A percentile compares a stretch with the other conserved stretches of the same genome.
phyloP scores from a whole-genome alignment of 2,113 vertebrate species.

The Phoxinus phoxinus region DNA sequence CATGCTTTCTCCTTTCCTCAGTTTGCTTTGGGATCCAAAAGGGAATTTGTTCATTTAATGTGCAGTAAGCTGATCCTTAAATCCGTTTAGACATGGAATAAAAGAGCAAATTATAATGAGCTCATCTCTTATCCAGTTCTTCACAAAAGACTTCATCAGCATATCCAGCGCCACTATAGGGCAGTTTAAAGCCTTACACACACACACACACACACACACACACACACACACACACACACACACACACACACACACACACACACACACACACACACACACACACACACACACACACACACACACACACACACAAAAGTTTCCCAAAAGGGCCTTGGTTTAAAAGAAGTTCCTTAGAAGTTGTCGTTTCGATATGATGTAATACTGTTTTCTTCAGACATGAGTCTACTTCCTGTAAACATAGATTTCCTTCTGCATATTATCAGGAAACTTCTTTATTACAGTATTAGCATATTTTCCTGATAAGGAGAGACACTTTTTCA shows the following conservation, averaged over 20 bases:
- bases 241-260: no score
- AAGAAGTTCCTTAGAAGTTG: conserved; percentile 17
- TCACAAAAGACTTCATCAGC: neutral
- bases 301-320: neutral
- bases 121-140: neutral
- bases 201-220: no score
- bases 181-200: neutral
- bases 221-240: no score
- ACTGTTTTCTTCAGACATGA: neutral
- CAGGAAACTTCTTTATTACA: neutral
- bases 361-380: neutral
- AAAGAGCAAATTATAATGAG: conserved; percentile 14
- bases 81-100: conserved; percentile 19
- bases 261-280: no score
- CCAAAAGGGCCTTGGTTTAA: neutral
- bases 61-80: conserved; percentile 1
- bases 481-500: neutral
- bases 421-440: neutral
- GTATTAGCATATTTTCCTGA: neutral
- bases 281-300: no score
- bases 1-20: neutral
- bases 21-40: neutral
- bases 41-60: neutral
- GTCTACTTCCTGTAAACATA: neutral
- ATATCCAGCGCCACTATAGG: neutral